These are phyloP conservation scores for Chromobotia macracanthus DNA, from an alignment of 2,797 vertebrate species.

Conservation along the genomic window DNA sequence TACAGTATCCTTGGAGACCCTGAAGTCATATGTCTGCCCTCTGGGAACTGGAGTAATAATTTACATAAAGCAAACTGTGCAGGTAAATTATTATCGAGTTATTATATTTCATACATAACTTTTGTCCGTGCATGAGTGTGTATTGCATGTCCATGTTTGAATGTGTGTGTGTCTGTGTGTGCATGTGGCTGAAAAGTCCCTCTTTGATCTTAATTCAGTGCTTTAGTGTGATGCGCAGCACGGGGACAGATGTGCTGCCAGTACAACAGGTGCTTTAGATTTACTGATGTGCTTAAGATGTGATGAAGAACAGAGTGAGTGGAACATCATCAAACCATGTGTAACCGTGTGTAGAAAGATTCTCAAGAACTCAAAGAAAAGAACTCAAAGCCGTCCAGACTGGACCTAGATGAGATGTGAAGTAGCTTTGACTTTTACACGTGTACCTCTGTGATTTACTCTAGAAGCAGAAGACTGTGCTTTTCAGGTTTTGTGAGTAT, in stretches of 20 bases:
- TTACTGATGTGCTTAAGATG: slow-evolving; percentile 37
- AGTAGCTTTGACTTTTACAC: slow-evolving; percentile 14
- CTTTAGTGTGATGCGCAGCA: slow-evolving; percentile 5
- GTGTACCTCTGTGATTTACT: slow-evolving; percentile 14
- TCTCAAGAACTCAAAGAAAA: slow-evolving; percentile 31
- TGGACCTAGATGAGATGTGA: slow-evolving; percentile 27
- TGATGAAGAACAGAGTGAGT: slow-evolving; percentile 45
- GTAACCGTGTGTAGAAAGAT: slow-evolving; percentile 35
- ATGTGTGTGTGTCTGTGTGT: not conserved
- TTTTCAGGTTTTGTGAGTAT: not conserved
- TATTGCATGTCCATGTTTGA: not conserved
- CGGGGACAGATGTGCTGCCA: slow-evolving; percentile 36
- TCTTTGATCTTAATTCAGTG: slow-evolving; percentile 14
- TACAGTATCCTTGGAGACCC: slow-evolving; percentile 83
- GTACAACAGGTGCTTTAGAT: slow-evolving; percentile 38
- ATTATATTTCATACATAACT: slow-evolving; percentile 35
- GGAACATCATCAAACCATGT: slow-evolving; percentile 44
- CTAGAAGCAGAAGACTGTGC: not conserved
- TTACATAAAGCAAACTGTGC: slow-evolving; percentile 82
- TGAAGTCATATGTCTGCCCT: slow-evolving; percentile 82
- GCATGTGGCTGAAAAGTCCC: slow-evolving; percentile 20
- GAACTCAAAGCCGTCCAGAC: not conserved
- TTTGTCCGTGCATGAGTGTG: not conserved
- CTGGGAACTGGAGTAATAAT: slow-evolving; percentile 87
- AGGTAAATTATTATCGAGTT: slow-evolving; percentile 77